Percentiles rank a stretch among this genome's conserved stretches.
These are phyloP conservation scores for Nannobrachium achirus DNA, from an alignment of 2,113 vertebrate species.

Conservation along the genomic window DNA sequence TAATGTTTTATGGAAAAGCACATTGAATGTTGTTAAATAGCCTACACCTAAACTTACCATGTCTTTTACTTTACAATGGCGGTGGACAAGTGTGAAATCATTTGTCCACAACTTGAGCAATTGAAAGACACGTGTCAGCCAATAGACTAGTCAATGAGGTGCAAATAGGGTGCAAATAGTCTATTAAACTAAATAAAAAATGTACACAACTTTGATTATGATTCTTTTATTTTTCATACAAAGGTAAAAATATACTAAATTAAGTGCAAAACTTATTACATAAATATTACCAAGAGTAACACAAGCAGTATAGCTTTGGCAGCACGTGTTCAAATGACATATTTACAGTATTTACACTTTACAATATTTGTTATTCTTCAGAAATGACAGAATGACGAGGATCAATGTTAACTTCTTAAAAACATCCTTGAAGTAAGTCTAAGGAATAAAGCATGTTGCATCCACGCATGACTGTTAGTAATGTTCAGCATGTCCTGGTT, in stretches of 20 bases:
- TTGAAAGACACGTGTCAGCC: slow-evolving; percentile 28
- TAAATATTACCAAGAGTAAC: background rate
- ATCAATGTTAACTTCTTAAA: slow-evolving; percentile 6
- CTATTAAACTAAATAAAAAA: slow-evolving; percentile 4
- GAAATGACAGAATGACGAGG: background rate
- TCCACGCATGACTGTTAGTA: background rate
- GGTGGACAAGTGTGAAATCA: no score
- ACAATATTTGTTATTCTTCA: background rate
- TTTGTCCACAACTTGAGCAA: no score
- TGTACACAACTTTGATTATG: background rate
- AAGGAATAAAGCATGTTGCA: background rate
- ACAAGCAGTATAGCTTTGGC: slow-evolving; percentile 11
- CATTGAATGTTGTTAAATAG: no score
- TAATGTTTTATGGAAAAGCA: no score
- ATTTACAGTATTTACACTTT: slow-evolving; percentile 23
- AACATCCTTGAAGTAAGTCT: background rate
- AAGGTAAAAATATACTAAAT: slow-evolving; percentile 38
- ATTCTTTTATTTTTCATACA: slow-evolving; percentile 43
- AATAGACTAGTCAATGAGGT: no score
- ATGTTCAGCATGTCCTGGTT: background rate
- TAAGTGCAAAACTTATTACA: slow-evolving; percentile 53
- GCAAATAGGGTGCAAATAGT: background rate
- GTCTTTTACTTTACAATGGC: no score
- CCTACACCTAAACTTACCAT: no score
- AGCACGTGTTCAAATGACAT: slow-evolving; percentile 27